A percentile compares a stretch with the other conserved stretches of the same genome.
Evolutionary conservation across 2,797 vertebrate species (phyloP).

Genomic region (Acestrorhynchus altus): DNA sequence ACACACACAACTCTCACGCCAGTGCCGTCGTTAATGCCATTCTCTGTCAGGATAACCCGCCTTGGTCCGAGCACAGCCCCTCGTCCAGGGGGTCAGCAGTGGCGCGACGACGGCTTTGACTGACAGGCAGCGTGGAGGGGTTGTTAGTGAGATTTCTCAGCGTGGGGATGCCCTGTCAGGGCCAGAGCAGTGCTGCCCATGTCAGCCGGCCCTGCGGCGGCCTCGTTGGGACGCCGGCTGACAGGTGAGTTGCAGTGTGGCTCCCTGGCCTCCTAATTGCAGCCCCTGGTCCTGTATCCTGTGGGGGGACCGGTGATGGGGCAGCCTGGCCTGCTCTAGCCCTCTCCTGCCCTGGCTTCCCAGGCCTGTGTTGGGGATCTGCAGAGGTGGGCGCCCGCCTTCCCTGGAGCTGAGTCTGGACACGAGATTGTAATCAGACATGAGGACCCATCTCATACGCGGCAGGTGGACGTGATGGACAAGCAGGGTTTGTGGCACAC

Average conservation of each 20-base stretch:
- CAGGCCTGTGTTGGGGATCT: conserved; percentile 69
- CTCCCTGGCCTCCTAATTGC: conserved; percentile 81
- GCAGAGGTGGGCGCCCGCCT: conserved; percentile 60
- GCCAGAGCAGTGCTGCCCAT: conserved; percentile 69
- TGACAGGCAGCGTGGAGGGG: conserved; percentile 74
- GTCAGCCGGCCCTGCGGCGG: conserved; percentile 77
- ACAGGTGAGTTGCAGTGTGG: conserved; percentile 78
- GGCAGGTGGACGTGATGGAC: conserved; percentile 74
- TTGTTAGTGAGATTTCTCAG: conserved; percentile 84
- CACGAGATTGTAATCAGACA: conserved; percentile 68
- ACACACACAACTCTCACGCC: background rate
- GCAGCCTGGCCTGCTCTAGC: conserved; percentile 62
- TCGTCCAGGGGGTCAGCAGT: conserved; percentile 74
- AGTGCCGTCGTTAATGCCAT: conserved; percentile 51
- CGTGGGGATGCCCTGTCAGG: conserved; percentile 75
- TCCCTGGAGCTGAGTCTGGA: conserved; percentile 49
- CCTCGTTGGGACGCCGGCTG: conserved; percentile 64
- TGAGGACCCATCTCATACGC: conserved; percentile 73
- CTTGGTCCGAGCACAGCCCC: conserved; percentile 45
- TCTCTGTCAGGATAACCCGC: conserved; percentile 42
- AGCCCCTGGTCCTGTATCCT: conserved; percentile 74
- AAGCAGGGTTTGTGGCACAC: conserved; percentile 10
- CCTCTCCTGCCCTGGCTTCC: conserved; percentile 69
- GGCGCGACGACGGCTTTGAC: conserved; percentile 66
- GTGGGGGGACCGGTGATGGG: conserved; percentile 68